A percentile compares a stretch with the other conserved stretches of the same genome.
Evolutionary conservation across 2,888 invertebrate species (phyloP).

Genomic region (Xestia rhomboidea): DNA sequence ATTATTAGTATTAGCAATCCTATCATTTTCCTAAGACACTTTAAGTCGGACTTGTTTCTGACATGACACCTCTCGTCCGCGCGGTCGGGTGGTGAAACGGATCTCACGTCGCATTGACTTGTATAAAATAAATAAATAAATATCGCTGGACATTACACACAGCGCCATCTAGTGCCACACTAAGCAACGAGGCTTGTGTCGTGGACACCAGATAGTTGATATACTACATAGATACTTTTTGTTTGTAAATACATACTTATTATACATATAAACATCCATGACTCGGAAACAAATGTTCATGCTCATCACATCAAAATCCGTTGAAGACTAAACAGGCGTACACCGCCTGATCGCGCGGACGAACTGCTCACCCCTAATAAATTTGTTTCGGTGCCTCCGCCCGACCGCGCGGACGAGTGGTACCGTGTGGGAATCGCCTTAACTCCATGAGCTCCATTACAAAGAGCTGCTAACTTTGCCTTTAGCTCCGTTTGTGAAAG

Average conservation of each 20-base stretch:
- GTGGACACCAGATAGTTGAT: too few relatives aligned
- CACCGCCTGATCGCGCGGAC: neutral
- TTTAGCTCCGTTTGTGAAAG: constrained; percentile 51
- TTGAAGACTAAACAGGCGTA: neutral
- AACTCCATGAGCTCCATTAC: neutral
- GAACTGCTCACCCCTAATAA: neutral
- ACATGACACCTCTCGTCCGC: neutral
- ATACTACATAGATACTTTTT: too few relatives aligned
- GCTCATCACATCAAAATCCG: too few relatives aligned
- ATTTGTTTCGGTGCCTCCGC: neutral
- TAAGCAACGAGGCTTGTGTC: too few relatives aligned
- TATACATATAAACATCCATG: too few relatives aligned
- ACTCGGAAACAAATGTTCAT: too few relatives aligned
- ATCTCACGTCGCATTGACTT: neutral
- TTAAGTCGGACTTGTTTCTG: neutral
- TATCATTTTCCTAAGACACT: neutral
- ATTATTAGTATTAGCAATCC: neutral
- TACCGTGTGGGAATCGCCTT: neutral
- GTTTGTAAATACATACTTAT: too few relatives aligned
- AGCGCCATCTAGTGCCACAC: too few relatives aligned
- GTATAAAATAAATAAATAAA: too few relatives aligned
- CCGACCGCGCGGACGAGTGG: neutral
- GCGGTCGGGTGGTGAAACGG: neutral
- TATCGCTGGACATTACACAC: too few relatives aligned
- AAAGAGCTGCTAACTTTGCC: neutral